phyloP scores from a whole-genome alignment of 2,888 invertebrate species.

The Sarcophaga variegata region DNA sequence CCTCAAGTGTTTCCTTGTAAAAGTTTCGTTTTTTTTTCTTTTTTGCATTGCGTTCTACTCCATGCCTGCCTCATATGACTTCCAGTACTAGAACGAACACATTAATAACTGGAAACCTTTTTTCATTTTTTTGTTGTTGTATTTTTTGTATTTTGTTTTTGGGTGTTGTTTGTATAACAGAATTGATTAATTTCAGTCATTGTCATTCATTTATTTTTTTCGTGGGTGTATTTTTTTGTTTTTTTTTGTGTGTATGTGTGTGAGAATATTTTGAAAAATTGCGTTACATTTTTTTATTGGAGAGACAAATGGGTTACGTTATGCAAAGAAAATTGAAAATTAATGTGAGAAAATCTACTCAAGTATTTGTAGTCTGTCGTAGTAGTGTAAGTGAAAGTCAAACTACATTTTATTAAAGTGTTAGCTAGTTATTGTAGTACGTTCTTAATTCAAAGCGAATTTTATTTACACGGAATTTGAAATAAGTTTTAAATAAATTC shows the following conservation, averaged over 20 bases:
- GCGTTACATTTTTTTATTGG: slow-evolving; percentile 72
- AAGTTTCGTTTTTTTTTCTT: slow-evolving; percentile 27
- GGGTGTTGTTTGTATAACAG: slow-evolving; percentile 27
- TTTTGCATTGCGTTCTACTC: slow-evolving; percentile 13
- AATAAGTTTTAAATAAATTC: too few relatives aligned
- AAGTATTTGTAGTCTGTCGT: neutral
- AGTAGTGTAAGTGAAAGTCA: too few relatives aligned
- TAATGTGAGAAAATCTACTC: slow-evolving; percentile 51
- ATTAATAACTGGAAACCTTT: slow-evolving; percentile 58
- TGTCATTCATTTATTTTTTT: neutral
- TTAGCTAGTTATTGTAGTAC: too few relatives aligned
- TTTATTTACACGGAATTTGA: too few relatives aligned
- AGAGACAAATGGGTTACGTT: slow-evolving; percentile 54
- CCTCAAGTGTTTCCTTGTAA: slow-evolving; percentile 74
- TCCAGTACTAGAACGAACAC: slow-evolving; percentile 50
- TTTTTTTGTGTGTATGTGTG: slow-evolving; percentile 4
- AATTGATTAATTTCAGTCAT: slow-evolving; percentile 25
- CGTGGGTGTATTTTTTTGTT: neutral
- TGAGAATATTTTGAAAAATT: slow-evolving; percentile 69
- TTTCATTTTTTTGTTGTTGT: neutral
- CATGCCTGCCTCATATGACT: slow-evolving; percentile 28
- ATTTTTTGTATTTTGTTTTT: neutral
- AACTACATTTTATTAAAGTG: too few relatives aligned
- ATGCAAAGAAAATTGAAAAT: slow-evolving; percentile 6
- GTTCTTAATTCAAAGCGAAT: too few relatives aligned